phyloP scores from a whole-genome alignment of 2,797 vertebrate genomes.

The Dendrocincla tyrannina region DNA sequence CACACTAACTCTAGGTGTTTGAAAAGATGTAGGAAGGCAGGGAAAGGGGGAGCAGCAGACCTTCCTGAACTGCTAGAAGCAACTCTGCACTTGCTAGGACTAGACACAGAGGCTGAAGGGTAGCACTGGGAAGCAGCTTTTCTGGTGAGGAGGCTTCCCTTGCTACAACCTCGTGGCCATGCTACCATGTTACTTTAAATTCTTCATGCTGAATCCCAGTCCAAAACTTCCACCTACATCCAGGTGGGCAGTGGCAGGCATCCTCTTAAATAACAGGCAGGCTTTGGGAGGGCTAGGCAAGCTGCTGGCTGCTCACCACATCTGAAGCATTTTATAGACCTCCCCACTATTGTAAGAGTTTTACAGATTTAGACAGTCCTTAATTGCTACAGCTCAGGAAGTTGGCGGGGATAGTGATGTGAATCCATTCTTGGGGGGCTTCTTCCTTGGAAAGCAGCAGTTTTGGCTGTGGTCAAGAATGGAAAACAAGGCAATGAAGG shows the following conservation, averaged over 20 bases:
- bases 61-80: background rate
- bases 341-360: background rate
- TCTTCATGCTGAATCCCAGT: background rate
- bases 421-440: background rate
- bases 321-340: background rate
- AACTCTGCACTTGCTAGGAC: accelerated
- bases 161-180: background rate
- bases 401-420: accelerated
- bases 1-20: background rate
- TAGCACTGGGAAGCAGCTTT: background rate
- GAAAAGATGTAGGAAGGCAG: background rate
- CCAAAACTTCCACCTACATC: background rate
- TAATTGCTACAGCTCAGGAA: background rate
- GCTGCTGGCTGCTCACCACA: background rate
- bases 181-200: accelerated
- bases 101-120: background rate
- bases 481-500: background rate
- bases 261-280: background rate
- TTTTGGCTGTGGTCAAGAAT: background rate
- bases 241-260: background rate
- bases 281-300: background rate
- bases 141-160: background rate
- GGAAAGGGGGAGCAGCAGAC: background rate
- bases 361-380: background rate
- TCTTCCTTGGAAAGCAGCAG: background rate